Evolutionary conservation across 2,113 vertebrate genomes (phyloP), one percentile per base, ranked within the genome.

Genomic region (Castor canadensis): DNA sequence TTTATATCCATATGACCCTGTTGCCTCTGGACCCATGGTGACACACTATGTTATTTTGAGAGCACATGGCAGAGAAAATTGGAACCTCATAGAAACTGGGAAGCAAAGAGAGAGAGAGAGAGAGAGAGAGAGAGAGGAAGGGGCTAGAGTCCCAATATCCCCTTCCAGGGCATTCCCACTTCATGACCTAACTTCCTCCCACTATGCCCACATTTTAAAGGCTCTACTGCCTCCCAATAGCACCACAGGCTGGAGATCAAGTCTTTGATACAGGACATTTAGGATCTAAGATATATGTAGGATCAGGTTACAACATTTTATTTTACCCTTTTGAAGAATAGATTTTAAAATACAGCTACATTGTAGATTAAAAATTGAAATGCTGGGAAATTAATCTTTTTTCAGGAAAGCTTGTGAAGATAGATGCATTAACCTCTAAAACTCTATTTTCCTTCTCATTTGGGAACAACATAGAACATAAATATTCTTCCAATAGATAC

Each of bases 401-500:
- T 89, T 20, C 6, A 76, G 47, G 19, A 85, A 83, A 60, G 32
- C 75, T 93, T 91, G 15, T 73, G 45, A 3, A 60, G 69, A 93
- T 85, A 30, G 22, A 73, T 52, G 56, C 0, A 8, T 72, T 87
- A 47, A 45, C 60, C 26, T 97, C 47, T 38, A 94, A 86, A 96
- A 87, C 9, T 17, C 35, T 72, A 7, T 94, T 97, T 98, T 95
- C 40, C 1, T 49, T 10, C 32, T 94, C 20, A 0, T 93, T 97
- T 96, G 84, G 62, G 75, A 69, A 86, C 92, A 64, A 1, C 43
- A 1, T 69, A 75, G 6, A 56, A 52, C 93, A 73, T 58, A 97
- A 95, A 95, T 4, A 87, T 96, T 97, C 97, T 11, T 98, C 85
- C 93, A 93, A 91, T 66, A 49, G 87, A 1, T 69, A 20, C 38